Percentiles rank a stretch among this genome's conserved stretches.
Evolutionary conservation across 1,140 invertebrate species (phyloP).

Genomic region (Drosophila lacertosa): DNA sequence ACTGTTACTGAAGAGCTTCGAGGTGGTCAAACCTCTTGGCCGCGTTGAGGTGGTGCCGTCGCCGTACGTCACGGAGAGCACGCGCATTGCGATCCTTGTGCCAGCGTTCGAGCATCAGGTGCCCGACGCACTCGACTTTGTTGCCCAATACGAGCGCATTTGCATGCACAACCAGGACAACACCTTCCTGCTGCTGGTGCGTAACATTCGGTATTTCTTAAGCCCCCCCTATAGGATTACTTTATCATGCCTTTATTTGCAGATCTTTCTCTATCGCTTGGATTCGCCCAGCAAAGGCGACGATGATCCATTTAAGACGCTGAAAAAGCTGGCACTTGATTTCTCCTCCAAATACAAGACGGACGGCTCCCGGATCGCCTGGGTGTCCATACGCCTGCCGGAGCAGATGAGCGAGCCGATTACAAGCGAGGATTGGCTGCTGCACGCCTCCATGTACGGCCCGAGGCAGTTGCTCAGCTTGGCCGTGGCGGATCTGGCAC

Average conservation of each 20-base stretch:
- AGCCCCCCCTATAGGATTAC: too few species aligned
- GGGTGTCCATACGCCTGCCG: constrained; percentile 88
- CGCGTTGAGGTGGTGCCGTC: constrained; percentile 93
- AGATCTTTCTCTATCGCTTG: constrained; percentile 87
- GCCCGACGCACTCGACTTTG: constrained; percentile 86
- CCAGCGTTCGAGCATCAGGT: constrained; percentile 84
- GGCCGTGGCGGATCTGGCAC: constrained; percentile 88
- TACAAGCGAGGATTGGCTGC: constrained; percentile 61
- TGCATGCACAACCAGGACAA: constrained; percentile 92
- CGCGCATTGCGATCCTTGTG: constrained; percentile 90
- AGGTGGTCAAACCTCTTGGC: constrained; percentile 91
- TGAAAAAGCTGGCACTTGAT: constrained; percentile 87
- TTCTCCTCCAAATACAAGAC: constrained; percentile 89
- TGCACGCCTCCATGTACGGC: constrained; percentile 71
- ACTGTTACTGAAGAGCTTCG: constrained; percentile 73
- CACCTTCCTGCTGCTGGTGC: constrained; percentile 89
- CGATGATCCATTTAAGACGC: constrained; percentile 87
- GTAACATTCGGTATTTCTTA: too few species aligned
- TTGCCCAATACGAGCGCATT: constrained; percentile 88
- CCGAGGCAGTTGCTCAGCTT: constrained; percentile 86
- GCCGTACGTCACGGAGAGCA: constrained; percentile 96
- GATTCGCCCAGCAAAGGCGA: constrained; percentile 87
- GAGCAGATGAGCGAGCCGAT: constrained; percentile 56
- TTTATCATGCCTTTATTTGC: too few species aligned
- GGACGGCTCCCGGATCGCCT: constrained; percentile 88